Evolutionary conservation across 2,113 vertebrate genomes (phyloP).

Genomic region (Channa maculata): DNA sequence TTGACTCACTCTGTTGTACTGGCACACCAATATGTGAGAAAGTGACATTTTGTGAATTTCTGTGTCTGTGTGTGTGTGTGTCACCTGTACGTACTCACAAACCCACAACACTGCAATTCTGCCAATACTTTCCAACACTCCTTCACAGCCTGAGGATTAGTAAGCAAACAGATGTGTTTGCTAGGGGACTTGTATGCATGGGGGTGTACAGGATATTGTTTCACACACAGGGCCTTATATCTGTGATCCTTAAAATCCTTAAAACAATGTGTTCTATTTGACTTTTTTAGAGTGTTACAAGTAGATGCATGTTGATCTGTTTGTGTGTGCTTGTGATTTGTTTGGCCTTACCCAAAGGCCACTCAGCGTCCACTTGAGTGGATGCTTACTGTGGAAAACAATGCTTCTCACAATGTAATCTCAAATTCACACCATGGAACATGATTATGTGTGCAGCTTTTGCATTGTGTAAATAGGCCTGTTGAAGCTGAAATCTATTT

Average conservation of each 20-base stretch:
- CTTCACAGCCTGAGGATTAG: slow-evolving; percentile 33
- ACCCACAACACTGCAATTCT: not conserved
- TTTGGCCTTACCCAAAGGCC: slow-evolving; percentile 39
- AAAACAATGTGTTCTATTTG: slow-evolving; percentile 34
- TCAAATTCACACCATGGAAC: slow-evolving; percentile 4
- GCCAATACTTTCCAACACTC: slow-evolving; percentile 23
- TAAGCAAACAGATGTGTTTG: slow-evolving; percentile 24
- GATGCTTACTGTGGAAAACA: slow-evolving; percentile 40
- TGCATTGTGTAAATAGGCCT: slow-evolving; percentile 12
- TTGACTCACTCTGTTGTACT: slow-evolving; percentile 38
- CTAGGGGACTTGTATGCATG: slow-evolving; percentile 2
- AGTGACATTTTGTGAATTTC: slow-evolving; percentile 26
- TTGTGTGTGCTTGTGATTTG: not conserved
- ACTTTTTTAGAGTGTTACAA: slow-evolving; percentile 16
- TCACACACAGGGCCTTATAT: not conserved
- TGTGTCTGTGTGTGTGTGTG: slow-evolving; percentile 9
- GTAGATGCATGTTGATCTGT: not conserved
- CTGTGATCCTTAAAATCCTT: slow-evolving; percentile 21
- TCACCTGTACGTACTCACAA: not conserved
- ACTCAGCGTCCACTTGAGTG: slow-evolving; percentile 12
- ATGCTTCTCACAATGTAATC: slow-evolving; percentile 4
- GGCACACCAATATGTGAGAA: slow-evolving; percentile 15
- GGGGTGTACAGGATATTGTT: slow-evolving; percentile 5
- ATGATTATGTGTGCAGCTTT: slow-evolving; percentile 38
- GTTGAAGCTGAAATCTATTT: slow-evolving; percentile 37